A percentile compares a stretch with the other conserved stretches of the same genome.
Evolutionary conservation across 1,140 invertebrate genomes (phyloP).

Genomic region (Melanaphis sacchari): DNA sequence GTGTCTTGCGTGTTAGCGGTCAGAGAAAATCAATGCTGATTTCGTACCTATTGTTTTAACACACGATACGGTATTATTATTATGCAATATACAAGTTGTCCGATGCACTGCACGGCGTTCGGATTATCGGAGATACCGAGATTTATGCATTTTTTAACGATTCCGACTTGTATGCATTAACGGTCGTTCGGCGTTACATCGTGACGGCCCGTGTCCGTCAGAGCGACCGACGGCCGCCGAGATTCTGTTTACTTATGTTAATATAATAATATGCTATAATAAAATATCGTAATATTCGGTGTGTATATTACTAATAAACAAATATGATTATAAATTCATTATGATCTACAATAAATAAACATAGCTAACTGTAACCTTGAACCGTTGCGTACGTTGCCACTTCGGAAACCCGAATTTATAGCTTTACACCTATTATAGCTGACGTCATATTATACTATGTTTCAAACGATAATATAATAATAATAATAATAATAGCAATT

Average conservation of each 20-base stretch:
- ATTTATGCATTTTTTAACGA: too few species aligned
- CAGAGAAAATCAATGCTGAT: too few species aligned
- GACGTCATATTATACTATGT: not conserved
- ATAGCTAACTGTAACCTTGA: not conserved
- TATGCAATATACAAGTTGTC: too few species aligned
- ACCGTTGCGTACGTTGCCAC: not conserved
- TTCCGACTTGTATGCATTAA: too few species aligned
- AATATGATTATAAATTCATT: conserved; percentile 36
- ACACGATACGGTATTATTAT: too few species aligned
- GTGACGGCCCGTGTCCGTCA: too few species aligned
- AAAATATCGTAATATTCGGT: not conserved
- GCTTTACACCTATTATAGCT: not conserved
- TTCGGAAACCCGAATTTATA: not conserved
- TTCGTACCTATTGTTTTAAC: too few species aligned
- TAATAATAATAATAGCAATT: not conserved
- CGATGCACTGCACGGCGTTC: too few species aligned
- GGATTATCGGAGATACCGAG: too few species aligned
- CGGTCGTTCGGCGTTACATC: too few species aligned
- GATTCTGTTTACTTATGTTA: not conserved
- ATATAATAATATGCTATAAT: not conserved
- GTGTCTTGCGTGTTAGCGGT: too few species aligned
- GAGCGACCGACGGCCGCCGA: not conserved
- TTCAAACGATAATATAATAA: not conserved
- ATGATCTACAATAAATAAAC: conserved; percentile 17
- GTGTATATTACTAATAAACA: not conserved